Evolutionary conservation across 2,888 invertebrate genomes (phyloP), one percentile per base, ranked within the genome.

Genomic region (Oscheius sp.): DNA sequence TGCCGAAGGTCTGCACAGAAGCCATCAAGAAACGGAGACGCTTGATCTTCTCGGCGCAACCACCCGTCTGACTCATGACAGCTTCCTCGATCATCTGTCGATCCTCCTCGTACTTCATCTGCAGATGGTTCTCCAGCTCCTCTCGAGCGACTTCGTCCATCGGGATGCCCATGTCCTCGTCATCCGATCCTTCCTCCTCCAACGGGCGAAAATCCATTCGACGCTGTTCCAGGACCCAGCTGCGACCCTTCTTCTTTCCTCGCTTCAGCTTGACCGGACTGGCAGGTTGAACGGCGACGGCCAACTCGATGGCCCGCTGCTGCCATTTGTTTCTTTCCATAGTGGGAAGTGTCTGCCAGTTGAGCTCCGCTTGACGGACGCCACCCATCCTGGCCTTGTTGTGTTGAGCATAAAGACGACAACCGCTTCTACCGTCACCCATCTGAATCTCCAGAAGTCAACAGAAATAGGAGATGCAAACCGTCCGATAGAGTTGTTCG

Each of bases 1-100:
- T 76, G 55, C 84, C 84, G 56, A 77, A 84, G 0, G 84, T 82
- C 74, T 84, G 84, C 9, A 76, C 78, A 9, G 80, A 81, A 6
- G 78, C 76, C 23, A 84, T 45, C 18, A 84, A 70, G 55, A 80
- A 84, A 16, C 84, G 78, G 29, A 83, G 74, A 9, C 79, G 76
- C 76, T 77, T 46, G 41, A 72, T 72, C 43, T 61, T 72, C n/a
- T 72, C 72, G 7, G 12, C 53, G 21, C 53, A 53, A n/a, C 72
- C 72, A 21, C 72, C 72, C 23, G 72, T 72, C 29, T 72, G 63
- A 9, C 21, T 52, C 63, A 72, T 52, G 41, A 72, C 18, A 16
- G 72, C 53, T 18, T 72, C 63, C 12, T 46, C 25, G 49, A 72
- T 52, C 29, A 61, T 25, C 16, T 29, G 29, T 6, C 72, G 63